phyloP scores from a whole-genome alignment of 1,140 invertebrate genomes.

The Drosophila mauritiana region DNA sequence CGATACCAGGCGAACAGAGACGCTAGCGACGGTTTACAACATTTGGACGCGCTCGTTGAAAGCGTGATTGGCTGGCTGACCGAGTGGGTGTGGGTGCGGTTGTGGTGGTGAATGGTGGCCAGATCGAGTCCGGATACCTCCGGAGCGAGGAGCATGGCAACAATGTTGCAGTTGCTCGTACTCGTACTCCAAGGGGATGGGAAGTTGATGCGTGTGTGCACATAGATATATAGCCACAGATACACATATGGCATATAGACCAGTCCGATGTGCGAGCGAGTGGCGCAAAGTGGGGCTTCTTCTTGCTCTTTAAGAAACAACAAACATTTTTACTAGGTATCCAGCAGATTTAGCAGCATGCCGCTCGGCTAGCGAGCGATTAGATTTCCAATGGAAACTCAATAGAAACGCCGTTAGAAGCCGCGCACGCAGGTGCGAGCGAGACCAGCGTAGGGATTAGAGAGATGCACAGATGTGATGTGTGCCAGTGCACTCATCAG shows the following conservation, averaged over 20 bases:
- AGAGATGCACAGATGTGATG: slow-evolving; percentile 30
- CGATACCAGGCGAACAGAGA: slow-evolving; percentile 72
- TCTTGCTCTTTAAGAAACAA: slow-evolving; percentile 84
- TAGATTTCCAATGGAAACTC: slow-evolving; percentile 82
- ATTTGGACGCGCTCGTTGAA: slow-evolving; percentile 66
- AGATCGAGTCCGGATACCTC: slow-evolving; percentile 21
- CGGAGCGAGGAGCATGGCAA: slow-evolving; percentile 54
- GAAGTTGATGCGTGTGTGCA: background rate
- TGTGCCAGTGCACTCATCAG: slow-evolving; percentile 12
- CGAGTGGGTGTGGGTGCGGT: slow-evolving; percentile 17
- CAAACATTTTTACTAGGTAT: slow-evolving; percentile 84
- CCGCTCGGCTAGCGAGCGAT: slow-evolving; percentile 52
- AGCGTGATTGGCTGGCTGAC: slow-evolving; percentile 68
- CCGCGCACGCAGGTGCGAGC: slow-evolving; percentile 59
- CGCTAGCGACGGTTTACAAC: slow-evolving; percentile 65
- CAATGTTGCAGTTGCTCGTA: slow-evolving; percentile 57
- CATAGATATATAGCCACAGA: background rate
- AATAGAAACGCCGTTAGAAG: slow-evolving; percentile 82
- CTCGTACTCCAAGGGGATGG: slow-evolving; percentile 8
- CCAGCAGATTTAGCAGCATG: slow-evolving; percentile 77
- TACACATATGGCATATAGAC: background rate
- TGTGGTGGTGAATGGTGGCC: background rate
- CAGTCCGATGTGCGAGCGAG: slow-evolving; percentile 16
- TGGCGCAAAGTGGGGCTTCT: slow-evolving; percentile 61
- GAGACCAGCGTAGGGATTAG: slow-evolving; percentile 59